Evolutionary conservation across 2,888 invertebrate species (phyloP).

Genomic region (Holacanthella duospinosa): DNA sequence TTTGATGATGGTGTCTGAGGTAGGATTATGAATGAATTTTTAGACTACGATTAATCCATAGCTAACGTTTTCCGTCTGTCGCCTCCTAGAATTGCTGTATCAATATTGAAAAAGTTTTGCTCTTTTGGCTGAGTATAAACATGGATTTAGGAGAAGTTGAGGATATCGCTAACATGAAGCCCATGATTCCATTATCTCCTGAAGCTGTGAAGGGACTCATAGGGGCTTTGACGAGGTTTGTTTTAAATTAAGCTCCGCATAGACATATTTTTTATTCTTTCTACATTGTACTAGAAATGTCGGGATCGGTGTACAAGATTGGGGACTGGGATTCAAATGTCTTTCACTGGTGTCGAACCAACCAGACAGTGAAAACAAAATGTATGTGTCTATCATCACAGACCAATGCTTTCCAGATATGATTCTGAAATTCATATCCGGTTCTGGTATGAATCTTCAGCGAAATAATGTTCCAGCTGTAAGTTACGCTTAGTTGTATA

Average conservation of each 20-base stretch:
- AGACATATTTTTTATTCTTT: neutral
- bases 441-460: constrained; percentile 48
- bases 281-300: constrained; percentile 47
- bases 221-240: constrained; percentile 53
- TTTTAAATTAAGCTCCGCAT: too few relatives aligned
- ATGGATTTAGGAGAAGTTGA: constrained; percentile 47
- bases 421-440: constrained; percentile 56
- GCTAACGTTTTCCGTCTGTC: constrained; percentile 16
- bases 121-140: constrained; percentile 77
- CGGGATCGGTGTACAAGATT: constrained; percentile 60
- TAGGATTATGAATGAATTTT: neutral
- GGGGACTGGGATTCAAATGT: constrained; percentile 67
- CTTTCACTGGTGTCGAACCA: constrained; percentile 51
- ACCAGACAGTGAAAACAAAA: constrained; percentile 38
- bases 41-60: neutral
- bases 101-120: constrained; percentile 70
- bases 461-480: constrained; percentile 31
- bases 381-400: constrained; percentile 38
- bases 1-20: neutral
- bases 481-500: neutral
- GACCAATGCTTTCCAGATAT: constrained; percentile 41
- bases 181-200: constrained; percentile 55
- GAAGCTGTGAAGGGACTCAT: constrained; percentile 57
- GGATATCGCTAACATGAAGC: constrained; percentile 51
- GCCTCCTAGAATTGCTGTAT: constrained; percentile 58